Evolutionary conservation across 2,888 invertebrate species (phyloP).

Genomic region (Tetropium fuscum): DNA sequence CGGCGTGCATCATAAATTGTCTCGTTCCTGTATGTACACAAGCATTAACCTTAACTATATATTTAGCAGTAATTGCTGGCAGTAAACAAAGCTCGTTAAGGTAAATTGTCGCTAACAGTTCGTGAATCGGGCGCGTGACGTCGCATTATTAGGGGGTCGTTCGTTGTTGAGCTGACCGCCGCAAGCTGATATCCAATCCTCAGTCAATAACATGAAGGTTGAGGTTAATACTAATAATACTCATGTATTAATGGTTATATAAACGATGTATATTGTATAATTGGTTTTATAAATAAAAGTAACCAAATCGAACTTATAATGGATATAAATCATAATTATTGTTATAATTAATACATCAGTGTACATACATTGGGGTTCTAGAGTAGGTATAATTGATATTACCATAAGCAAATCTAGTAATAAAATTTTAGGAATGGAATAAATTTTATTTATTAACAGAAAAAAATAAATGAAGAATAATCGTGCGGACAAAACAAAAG

Average conservation of each 20-base stretch:
- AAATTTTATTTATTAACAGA: no score
- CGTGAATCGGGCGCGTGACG: constrained; percentile 62
- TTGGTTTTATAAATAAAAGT: no score
- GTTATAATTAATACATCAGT: no score
- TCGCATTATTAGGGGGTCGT: constrained; percentile 57
- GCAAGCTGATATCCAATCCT: constrained; percentile 40
- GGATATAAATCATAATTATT: no score
- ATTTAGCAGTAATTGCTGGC: constrained; percentile 58
- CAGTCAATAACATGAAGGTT: constrained; percentile 27
- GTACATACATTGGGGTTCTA: no score
- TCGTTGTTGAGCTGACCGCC: constrained; percentile 51
- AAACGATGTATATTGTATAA: no score
- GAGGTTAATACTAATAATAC: constrained; percentile 7
- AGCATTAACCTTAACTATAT: constrained; percentile 29
- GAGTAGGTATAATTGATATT: no score
- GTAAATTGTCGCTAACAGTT: constrained; percentile 63
- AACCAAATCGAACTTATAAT: no score
- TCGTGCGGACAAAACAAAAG: no score
- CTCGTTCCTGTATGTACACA: constrained; percentile 10
- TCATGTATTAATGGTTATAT: constrained; percentile 10
- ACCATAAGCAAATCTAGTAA: no score
- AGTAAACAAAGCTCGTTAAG: constrained; percentile 62
- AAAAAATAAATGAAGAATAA: no score
- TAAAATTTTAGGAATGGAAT: no score
- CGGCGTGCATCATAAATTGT: constrained; percentile 9